Evolutionary conservation across 2,797 vertebrate species (phyloP).

Genomic region (Pogonophryne albipinna): DNA sequence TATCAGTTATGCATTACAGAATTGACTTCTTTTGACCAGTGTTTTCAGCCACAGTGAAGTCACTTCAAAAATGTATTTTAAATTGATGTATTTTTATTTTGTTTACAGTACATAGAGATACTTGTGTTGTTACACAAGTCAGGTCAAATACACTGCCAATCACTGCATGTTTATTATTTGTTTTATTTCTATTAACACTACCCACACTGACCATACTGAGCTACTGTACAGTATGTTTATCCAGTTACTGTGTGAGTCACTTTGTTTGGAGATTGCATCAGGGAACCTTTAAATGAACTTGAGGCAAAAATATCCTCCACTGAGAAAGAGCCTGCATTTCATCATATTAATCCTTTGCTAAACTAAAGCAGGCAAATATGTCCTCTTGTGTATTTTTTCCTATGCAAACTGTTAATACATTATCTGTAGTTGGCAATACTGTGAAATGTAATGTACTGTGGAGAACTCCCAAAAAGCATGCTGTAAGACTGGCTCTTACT

Average conservation of each 20-base stretch:
- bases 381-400: neutral
- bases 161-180: neutral
- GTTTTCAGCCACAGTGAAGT: no score
- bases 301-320: neutral
- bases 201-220: neutral
- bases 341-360: neutral
- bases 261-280: constrained; percentile 24
- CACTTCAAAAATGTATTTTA: no score
- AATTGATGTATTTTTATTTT: no score
- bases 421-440: neutral
- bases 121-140: neutral
- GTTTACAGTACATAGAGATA: no score
- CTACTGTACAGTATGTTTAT: neutral
- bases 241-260: neutral
- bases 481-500: neutral
- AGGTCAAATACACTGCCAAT: neutral
- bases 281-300: neutral
- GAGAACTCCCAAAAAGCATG: neutral
- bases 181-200: neutral
- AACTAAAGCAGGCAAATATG: constrained; percentile 15
- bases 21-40: no score
- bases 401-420: neutral
- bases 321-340: neutral
- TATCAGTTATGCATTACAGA: no score
- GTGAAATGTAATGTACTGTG: neutral